These are phyloP conservation scores for Antechinus flavipes DNA, from an alignment of 2,113 vertebrate genomes.

Conservation along the genomic window DNA sequence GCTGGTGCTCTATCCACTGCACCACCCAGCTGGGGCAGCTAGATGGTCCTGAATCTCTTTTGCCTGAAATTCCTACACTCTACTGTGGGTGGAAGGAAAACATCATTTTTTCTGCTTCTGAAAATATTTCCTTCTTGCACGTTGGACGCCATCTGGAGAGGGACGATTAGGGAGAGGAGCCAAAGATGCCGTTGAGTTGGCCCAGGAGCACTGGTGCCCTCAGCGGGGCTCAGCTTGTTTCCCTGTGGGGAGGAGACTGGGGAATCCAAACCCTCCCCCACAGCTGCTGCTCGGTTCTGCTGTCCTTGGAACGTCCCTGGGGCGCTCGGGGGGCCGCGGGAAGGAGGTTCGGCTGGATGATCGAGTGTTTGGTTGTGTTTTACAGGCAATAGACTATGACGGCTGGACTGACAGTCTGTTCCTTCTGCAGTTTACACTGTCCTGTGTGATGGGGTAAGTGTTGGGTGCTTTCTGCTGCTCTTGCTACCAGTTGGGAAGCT, in stretches of 20 bases:
- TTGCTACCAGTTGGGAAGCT: not conserved
- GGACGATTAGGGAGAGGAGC: not conserved
- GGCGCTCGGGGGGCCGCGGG: not conserved
- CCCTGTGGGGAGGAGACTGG: not conserved
- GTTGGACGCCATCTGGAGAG: not conserved
- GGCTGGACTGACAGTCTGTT: slow-evolving; percentile 88
- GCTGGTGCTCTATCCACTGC: too few relatives aligned
- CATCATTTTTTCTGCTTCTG: not conserved
- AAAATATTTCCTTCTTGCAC: not conserved
- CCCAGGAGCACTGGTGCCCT: not conserved
- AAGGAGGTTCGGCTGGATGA: slow-evolving; percentile 5
- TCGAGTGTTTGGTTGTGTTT: slow-evolving; percentile 52
- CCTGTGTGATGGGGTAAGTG: slow-evolving; percentile 91
- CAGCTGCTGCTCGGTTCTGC: not conserved
- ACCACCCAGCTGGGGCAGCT: too few relatives aligned
- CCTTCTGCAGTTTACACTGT: slow-evolving; percentile 85
- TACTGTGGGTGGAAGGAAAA: not conserved
- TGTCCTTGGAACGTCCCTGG: not conserved
- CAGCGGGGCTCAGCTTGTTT: not conserved
- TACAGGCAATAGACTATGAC: slow-evolving; percentile 87
- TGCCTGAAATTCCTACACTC: not conserved
- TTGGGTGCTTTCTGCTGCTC: not conserved
- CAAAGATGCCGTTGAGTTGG: not conserved
- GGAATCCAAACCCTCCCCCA: not conserved
- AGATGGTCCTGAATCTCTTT: not conserved